A percentile compares a stretch with the other conserved stretches of the same genome.
These are phyloP conservation scores for Heliconius hewitsoni DNA, from an alignment of 1,140 invertebrate genomes.

Conservation along the genomic window DNA sequence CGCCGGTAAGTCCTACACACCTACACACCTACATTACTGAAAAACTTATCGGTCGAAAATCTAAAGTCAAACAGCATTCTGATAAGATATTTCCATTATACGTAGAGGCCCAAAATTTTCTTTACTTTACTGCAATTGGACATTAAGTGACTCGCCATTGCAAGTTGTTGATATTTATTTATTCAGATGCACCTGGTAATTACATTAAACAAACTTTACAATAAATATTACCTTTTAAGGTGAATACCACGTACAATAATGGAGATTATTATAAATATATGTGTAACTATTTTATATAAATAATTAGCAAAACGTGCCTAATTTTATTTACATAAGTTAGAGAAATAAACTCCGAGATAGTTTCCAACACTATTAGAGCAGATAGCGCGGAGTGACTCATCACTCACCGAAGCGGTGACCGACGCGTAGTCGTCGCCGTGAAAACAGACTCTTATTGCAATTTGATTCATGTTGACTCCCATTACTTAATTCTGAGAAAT, in stretches of 20 bases:
- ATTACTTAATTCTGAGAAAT: constrained; percentile 8
- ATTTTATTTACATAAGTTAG: too few relatives aligned
- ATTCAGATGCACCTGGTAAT: too few relatives aligned
- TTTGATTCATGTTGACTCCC: not conserved
- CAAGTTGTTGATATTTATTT: too few relatives aligned
- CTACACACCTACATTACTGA: not conserved
- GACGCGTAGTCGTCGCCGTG: not conserved
- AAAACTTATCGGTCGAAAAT: constrained; percentile 51
- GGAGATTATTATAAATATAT: too few relatives aligned
- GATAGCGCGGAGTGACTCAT: not conserved
- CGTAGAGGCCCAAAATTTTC: constrained; percentile 35
- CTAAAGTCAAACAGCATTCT: constrained; percentile 40
- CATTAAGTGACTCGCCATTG: too few relatives aligned
- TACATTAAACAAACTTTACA: too few relatives aligned
- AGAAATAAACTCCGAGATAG: not conserved
- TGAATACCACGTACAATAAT: too few relatives aligned
- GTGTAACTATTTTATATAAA: too few relatives aligned
- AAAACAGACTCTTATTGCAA: not conserved
- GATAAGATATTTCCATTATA: constrained; percentile 49
- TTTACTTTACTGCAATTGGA: not conserved
- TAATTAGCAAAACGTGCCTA: too few relatives aligned
- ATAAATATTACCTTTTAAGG: too few relatives aligned
- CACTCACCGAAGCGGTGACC: not conserved
- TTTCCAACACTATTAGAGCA: not conserved
- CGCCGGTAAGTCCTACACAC: constrained; percentile 40